A percentile compares a stretch with the other conserved stretches of the same genome.
These are phyloP conservation scores for Toxotes jaculatrix DNA, from an alignment of 2,113 vertebrate genomes.

Conservation along the genomic window DNA sequence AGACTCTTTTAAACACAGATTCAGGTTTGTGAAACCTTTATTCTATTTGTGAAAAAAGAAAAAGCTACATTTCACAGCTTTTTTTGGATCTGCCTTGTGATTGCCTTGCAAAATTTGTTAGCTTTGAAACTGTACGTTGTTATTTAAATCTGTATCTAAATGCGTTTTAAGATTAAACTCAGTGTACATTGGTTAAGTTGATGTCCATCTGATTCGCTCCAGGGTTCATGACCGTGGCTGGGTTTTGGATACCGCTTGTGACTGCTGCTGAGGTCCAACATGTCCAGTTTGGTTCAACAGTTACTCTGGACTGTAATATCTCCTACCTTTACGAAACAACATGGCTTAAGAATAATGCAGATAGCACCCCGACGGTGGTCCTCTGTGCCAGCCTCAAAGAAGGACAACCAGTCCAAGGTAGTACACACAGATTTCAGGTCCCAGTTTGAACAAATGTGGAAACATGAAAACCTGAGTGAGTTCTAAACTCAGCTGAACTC, in stretches of 20 bases:
- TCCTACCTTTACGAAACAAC: constrained; percentile 39
- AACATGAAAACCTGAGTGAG: too few species aligned
- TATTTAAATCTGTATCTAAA: neutral
- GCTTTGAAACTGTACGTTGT: too few species aligned
- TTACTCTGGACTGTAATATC: constrained; percentile 45
- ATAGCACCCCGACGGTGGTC: constrained; percentile 33
- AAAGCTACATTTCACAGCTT: too few species aligned
- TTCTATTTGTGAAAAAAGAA: too few species aligned
- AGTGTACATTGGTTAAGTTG: neutral
- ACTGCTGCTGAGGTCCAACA: constrained; percentile 24
- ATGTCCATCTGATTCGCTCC: neutral
- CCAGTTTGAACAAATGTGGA: neutral
- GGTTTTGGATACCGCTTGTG: neutral
- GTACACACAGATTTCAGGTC: neutral
- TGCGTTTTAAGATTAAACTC: neutral
- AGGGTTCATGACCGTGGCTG: neutral
- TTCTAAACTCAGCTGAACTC: too few species aligned
- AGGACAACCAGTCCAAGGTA: constrained; percentile 15
- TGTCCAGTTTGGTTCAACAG: constrained; percentile 20
- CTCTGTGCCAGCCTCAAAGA: constrained; percentile 25
- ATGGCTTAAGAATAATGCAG: constrained; percentile 39
- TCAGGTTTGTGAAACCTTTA: too few species aligned
- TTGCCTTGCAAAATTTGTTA: too few species aligned
- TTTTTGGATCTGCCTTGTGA: too few species aligned
- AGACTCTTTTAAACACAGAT: too few species aligned